Conservation (phyloP, 1,140 invertebrate species). For the Schlechtendalia chinensis region DNA sequence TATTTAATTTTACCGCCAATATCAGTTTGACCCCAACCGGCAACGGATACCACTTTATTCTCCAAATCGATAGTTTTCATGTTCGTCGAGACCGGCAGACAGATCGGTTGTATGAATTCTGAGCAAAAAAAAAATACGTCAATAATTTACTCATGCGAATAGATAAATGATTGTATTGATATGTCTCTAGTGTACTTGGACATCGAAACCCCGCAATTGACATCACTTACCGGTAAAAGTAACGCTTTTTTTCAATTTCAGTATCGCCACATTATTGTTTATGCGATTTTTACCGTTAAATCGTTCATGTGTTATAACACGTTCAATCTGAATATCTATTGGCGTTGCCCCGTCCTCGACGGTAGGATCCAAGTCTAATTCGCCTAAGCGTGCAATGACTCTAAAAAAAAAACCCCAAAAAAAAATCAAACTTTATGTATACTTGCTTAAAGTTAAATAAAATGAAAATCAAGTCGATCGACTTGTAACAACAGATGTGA, state of each 20-base stretch:
- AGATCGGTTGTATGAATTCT: conserved; percentile 72
- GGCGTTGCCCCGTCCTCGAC: conserved; percentile 55
- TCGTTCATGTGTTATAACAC: conserved; percentile 55
- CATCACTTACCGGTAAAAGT: conserved; percentile 55
- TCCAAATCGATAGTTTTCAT: conserved; percentile 59
- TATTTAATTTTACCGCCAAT: no score
- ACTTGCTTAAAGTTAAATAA: no score
- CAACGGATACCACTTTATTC: conserved; percentile 63
- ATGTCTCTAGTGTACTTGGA: no score
- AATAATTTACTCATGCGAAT: not conserved
- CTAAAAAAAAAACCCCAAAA: conserved; percentile 35
- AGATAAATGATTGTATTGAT: no score
- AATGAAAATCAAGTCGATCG: no score
- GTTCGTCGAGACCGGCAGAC: conserved; percentile 64
- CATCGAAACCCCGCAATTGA: not conserved
- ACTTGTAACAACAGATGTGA: no score
- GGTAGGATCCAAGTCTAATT: conserved; percentile 56
- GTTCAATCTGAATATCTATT: conserved; percentile 55
- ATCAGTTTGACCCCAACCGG: conserved; percentile 72
- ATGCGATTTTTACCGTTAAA: conserved; percentile 56
- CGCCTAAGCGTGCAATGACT: conserved; percentile 56
- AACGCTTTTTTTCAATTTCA: conserved; percentile 57
- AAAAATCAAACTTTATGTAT: no score
- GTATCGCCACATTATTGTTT: conserved; percentile 59
- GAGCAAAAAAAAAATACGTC: not conserved